Evolutionary conservation across 2,797 vertebrate species (phyloP).

Genomic region (Muscicapa striata): DNA sequence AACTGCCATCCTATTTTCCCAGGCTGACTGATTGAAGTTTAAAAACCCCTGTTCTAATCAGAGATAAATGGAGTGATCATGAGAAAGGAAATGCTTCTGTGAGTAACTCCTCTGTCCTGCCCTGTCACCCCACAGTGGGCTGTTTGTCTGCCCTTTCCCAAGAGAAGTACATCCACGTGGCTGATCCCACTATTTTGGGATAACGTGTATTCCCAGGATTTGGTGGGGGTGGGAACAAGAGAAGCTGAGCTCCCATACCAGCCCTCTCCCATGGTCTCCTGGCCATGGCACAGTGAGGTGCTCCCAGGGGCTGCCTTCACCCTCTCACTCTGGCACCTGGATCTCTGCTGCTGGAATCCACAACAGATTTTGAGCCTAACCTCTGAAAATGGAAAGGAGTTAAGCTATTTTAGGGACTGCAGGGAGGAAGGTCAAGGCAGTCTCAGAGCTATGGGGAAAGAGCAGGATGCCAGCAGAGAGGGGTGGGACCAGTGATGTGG

Average conservation of each 20-base stretch:
- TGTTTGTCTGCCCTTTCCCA: conserved; percentile 51
- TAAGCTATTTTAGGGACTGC: not conserved
- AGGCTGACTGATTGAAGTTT: conserved; percentile 2
- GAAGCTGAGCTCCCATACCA: not conserved
- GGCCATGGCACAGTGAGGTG: not conserved
- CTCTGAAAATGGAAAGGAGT: not conserved
- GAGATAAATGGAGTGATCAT: conserved; percentile 43
- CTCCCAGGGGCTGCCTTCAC: not conserved
- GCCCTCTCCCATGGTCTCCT: accelerated
- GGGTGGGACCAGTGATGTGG: not conserved
- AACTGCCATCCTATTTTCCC: conserved; percentile 14
- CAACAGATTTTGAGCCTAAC: not conserved
- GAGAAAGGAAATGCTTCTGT: conserved; percentile 62
- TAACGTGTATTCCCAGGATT: not conserved
- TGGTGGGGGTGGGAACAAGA: not conserved
- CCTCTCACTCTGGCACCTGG: not conserved
- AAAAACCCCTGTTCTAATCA: not conserved
- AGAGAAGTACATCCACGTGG: not conserved
- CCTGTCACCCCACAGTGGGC: not conserved
- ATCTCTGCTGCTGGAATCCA: not conserved
- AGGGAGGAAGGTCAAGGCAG: not conserved
- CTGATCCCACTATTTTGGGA: conserved; percentile 8
- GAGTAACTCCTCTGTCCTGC: conserved; percentile 31
- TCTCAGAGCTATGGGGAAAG: not conserved
- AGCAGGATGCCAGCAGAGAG: not conserved